phyloP scores from a whole-genome alignment of 2,888 invertebrate species.

The Diploptera punctata region DNA sequence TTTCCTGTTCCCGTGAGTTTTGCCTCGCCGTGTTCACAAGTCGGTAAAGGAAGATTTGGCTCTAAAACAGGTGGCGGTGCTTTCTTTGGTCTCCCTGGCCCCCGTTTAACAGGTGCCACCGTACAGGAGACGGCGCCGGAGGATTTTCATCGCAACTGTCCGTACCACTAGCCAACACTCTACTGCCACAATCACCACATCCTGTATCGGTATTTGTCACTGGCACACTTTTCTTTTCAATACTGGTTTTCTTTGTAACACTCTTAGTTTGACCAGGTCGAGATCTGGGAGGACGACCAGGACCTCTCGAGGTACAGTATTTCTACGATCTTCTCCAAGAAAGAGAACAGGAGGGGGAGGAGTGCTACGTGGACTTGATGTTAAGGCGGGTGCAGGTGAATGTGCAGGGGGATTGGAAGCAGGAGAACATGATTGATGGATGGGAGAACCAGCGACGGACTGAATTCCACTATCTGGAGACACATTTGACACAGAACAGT shows the following conservation, averaged over 20 bases:
- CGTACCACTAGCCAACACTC: constrained; percentile 33
- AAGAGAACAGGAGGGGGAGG: constrained; percentile 32
- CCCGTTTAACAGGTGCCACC: constrained; percentile 46
- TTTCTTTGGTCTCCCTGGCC: constrained; percentile 50
- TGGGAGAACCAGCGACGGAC: constrained; percentile 74
- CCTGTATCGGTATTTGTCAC: background rate
- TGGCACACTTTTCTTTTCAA: constrained; percentile 26
- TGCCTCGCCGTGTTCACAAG: constrained; percentile 18
- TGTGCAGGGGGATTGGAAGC: constrained; percentile 42
- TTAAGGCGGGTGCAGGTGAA: constrained; percentile 38
- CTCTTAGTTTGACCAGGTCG: constrained; percentile 42
- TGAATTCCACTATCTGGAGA: constrained; percentile 93
- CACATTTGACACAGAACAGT: constrained; percentile 60
- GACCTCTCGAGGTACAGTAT: constrained; percentile 45
- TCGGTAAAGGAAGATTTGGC: constrained; percentile 44
- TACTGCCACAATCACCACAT: constrained; percentile 9
- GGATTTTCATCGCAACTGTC: constrained; percentile 42
- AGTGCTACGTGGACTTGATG: constrained; percentile 31
- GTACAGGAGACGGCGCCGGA: constrained; percentile 39
- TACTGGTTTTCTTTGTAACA: constrained; percentile 44
- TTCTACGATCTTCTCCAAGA: constrained; percentile 20
- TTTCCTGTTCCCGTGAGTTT: constrained; percentile 18
- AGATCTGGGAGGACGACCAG: constrained; percentile 48
- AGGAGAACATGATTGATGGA: constrained; percentile 54
- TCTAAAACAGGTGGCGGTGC: constrained; percentile 47